These are phyloP conservation scores for Uloborus diversus DNA, from an alignment of 1,140 invertebrate species.

Conservation along the genomic window DNA sequence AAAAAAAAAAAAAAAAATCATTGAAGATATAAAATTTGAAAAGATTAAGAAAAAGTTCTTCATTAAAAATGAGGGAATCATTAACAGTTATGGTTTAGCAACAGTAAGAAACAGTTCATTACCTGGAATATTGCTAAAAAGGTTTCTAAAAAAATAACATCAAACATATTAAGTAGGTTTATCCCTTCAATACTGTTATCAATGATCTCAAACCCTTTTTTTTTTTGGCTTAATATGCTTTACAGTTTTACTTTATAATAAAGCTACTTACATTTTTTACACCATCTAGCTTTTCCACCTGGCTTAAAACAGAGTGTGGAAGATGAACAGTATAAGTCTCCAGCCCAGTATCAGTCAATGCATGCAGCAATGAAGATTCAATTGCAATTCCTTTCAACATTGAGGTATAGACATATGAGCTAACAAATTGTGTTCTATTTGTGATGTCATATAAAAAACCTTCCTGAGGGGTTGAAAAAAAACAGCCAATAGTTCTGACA, in stretches of 20 bases:
- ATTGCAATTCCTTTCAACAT: constrained; percentile 74
- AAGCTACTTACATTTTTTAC: constrained; percentile 59
- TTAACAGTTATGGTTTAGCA: too few species aligned
- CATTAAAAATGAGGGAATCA: too few species aligned
- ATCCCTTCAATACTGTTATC: too few species aligned
- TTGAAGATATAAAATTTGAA: too few species aligned
- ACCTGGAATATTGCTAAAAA: neutral
- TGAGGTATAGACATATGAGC: constrained; percentile 76
- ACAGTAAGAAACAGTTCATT: too few species aligned
- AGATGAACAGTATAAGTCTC: constrained; percentile 80
- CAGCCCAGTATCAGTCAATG: constrained; percentile 78
- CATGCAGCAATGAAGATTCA: constrained; percentile 77
- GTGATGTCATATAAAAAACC: constrained; percentile 72
- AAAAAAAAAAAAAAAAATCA: too few species aligned
- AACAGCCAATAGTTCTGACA: constrained; percentile 38
- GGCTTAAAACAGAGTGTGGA: constrained; percentile 66
- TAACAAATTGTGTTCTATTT: constrained; percentile 54
- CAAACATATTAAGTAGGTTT: too few species aligned
- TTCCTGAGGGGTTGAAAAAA: constrained; percentile 70
- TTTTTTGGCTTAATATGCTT: too few species aligned
- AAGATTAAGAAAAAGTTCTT: too few species aligned
- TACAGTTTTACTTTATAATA: too few species aligned
- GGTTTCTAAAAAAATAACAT: too few species aligned
- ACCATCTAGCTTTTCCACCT: constrained; percentile 55
- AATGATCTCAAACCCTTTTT: too few species aligned